Conservation (phyloP, 2,113 vertebrate genomes). For the Puma concolor region DNA sequence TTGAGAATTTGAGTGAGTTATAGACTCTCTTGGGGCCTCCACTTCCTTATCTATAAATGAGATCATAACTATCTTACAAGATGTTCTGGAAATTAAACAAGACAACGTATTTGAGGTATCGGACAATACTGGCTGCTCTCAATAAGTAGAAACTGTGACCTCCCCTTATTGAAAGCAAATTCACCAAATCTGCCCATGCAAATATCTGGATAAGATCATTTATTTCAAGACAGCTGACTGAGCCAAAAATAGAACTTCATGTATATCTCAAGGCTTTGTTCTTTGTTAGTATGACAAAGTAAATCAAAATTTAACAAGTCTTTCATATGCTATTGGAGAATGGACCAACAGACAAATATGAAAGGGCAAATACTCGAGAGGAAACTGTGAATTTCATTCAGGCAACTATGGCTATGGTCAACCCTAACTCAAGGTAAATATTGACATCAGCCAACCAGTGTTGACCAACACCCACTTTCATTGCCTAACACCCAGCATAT, state of each 20-base stretch:
- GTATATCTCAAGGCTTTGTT: background rate
- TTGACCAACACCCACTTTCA: background rate
- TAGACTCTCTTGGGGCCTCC: background rate
- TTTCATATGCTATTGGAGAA: background rate
- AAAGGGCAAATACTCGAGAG: background rate
- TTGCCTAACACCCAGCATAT: conserved; percentile 8
- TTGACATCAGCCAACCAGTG: conserved; percentile 30
- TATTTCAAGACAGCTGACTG: background rate
- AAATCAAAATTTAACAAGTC: background rate
- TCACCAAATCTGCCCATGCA: background rate
- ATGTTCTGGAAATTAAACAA: background rate
- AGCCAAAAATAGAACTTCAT: background rate
- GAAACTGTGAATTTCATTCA: background rate
- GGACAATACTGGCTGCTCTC: background rate
- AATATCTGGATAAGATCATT: background rate
- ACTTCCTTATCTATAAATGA: background rate
- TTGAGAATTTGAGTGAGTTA: background rate
- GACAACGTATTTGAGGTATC: background rate
- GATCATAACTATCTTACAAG: background rate
- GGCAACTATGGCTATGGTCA: background rate
- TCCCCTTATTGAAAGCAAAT: background rate
- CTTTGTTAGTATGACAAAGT: background rate
- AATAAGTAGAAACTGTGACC: background rate
- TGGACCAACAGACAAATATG: background rate
- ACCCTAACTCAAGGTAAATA: conserved; percentile 30